Evolutionary conservation across 2,797 vertebrate species (phyloP).

Genomic region (Chloroceryle amazona): DNA sequence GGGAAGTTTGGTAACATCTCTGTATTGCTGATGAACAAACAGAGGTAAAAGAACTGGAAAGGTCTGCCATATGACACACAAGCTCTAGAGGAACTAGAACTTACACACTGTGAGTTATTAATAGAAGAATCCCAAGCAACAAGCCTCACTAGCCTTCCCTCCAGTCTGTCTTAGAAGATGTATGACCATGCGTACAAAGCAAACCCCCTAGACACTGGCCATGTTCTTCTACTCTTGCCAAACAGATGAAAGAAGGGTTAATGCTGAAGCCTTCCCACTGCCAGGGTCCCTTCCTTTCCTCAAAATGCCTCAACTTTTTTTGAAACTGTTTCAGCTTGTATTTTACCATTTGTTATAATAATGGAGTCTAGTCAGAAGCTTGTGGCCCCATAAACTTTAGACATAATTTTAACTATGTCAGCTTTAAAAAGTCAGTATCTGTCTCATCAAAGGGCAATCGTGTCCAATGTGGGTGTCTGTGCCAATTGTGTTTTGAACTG

Average conservation of each 20-base stretch:
- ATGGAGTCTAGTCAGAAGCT: constrained; percentile 73
- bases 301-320: neutral
- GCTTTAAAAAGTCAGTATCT: constrained; percentile 83
- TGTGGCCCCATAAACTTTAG: constrained; percentile 78
- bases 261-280: constrained; percentile 1
- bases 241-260: neutral
- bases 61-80: neutral
- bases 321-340: constrained; percentile 56
- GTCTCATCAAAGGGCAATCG: constrained; percentile 83
- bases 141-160: neutral
- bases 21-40: neutral
- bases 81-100: neutral
- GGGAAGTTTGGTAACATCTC: neutral
- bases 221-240: neutral
- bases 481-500: constrained; percentile 84
- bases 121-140: neutral
- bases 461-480: constrained; percentile 82
- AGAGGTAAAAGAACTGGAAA: neutral
- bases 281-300: constrained; percentile 8
- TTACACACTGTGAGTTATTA: neutral
- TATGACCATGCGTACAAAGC: rapidly evolving
- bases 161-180: neutral
- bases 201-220: neutral
- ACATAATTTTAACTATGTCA: constrained; percentile 84
- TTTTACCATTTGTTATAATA: constrained; percentile 77